A percentile compares a stretch with the other conserved stretches of the same genome.
These are phyloP conservation scores for Pteropus alecto DNA, from an alignment of 2,113 vertebrate species.

Conservation along the genomic window DNA sequence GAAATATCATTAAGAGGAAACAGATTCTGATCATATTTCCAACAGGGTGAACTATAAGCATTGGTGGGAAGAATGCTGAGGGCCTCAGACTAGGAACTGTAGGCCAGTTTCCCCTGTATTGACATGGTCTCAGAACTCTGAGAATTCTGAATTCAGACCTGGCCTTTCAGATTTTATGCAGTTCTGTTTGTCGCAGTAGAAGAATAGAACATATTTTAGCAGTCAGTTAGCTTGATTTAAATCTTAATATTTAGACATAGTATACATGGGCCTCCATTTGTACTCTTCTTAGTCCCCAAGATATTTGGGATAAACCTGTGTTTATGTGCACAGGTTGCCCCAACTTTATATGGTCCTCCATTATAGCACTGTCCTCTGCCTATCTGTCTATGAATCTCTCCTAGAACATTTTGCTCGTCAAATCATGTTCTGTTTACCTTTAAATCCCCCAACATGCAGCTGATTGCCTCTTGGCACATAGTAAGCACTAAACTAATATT, in stretches of 20 bases:
- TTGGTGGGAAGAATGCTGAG: not conserved
- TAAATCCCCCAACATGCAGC: not conserved
- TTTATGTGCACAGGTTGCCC: not conserved
- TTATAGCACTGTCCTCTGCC: not conserved
- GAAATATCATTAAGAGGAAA: slow-evolving; percentile 7
- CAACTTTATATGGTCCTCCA: not conserved
- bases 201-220: not conserved
- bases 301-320: not conserved
- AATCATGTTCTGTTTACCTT: slow-evolving; percentile 25
- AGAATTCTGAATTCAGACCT: not conserved
- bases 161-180: not conserved
- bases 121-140: not conserved
- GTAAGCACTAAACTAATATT: not conserved
- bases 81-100: not conserved
- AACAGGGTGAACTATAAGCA: not conserved
- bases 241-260: not conserved
- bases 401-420: not conserved
- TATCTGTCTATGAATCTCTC: not conserved
- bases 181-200: not conserved
- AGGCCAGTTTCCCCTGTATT: not conserved
- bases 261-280: not conserved
- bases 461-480: not conserved
- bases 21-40: not conserved
- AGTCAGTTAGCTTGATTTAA: not conserved
- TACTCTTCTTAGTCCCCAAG: not conserved